Conservation (phyloP, 2,888 invertebrate species). For the Latheticus oryzae region DNA sequence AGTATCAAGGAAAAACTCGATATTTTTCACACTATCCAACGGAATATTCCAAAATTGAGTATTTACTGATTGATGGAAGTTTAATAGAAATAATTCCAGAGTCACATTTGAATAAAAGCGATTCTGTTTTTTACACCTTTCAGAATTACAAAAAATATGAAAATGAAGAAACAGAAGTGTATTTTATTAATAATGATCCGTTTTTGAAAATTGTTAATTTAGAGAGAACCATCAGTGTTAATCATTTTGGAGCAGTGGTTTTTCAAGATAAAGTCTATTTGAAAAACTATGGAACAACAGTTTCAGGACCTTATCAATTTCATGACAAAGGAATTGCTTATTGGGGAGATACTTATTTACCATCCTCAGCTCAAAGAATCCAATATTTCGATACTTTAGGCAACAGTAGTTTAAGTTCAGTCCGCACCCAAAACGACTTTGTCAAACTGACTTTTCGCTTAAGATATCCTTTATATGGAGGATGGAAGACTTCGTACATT, state of each 20-base stretch:
- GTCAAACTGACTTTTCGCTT: slow-evolving; percentile 48
- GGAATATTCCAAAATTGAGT: slow-evolving; percentile 22
- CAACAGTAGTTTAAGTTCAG: slow-evolving; percentile 44
- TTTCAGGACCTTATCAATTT: slow-evolving; percentile 43
- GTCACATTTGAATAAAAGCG: background rate
- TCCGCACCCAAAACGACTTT: slow-evolving; percentile 39
- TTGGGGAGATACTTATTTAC: slow-evolving; percentile 49
- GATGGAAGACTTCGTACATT: slow-evolving; percentile 51
- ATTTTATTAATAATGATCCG: slow-evolving; percentile 44
- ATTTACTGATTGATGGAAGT: slow-evolving; percentile 25
- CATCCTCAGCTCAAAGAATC: slow-evolving; percentile 48
- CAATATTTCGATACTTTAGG: slow-evolving; percentile 50
- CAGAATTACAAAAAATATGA: background rate
- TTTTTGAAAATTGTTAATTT: slow-evolving; percentile 46
- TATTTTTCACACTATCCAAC: slow-evolving; percentile 51
- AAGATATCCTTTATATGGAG: slow-evolving; percentile 48
- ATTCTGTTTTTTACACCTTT: slow-evolving; percentile 7
- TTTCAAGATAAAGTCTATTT: slow-evolving; percentile 49
- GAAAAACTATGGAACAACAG: slow-evolving; percentile 43
- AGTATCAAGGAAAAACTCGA: slow-evolving; percentile 45
- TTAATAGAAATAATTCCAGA: slow-evolving; percentile 15
- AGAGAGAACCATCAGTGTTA: slow-evolving; percentile 50
- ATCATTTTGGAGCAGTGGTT: slow-evolving; percentile 51
- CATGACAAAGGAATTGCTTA: slow-evolving; percentile 6
- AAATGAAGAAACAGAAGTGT: slow-evolving; percentile 30